These are phyloP conservation scores for Poeciliopsis presidionis DNA, from an alignment of 2,797 vertebrate species.

Conservation along the genomic window DNA sequence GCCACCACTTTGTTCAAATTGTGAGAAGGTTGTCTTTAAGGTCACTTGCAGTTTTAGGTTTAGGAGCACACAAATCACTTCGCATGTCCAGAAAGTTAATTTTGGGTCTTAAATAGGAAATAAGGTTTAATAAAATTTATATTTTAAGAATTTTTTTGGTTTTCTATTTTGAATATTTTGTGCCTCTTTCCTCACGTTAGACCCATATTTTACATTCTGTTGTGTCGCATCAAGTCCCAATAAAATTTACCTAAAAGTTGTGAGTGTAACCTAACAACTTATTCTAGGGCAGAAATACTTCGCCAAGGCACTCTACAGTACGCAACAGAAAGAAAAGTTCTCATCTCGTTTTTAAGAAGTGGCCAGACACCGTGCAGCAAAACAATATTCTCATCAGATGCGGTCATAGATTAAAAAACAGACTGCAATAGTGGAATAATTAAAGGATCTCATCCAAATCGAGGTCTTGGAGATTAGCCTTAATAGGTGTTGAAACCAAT, in stretches of 20 bases:
- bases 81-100: background rate
- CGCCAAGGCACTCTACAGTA: background rate
- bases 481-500: conserved; percentile 75
- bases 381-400: background rate
- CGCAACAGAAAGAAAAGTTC: background rate
- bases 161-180: background rate
- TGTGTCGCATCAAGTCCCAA: background rate
- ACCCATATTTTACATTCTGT: background rate
- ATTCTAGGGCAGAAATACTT: background rate
- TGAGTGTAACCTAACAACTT: background rate
- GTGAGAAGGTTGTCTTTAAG: background rate
- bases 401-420: conserved; percentile 10
- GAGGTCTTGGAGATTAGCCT: conserved; percentile 68
- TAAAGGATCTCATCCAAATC: conserved; percentile 59
- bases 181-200: background rate
- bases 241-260: background rate
- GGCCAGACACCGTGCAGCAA: background rate
- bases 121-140: background rate
- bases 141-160: background rate
- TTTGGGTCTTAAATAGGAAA: background rate
- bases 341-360: background rate
- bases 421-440: conserved; percentile 42
- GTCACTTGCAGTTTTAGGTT: background rate
- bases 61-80: background rate
- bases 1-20: background rate